These are phyloP conservation scores for Drosophila punjabiensis DNA, from an alignment of 1,140 invertebrate species.

Conservation along the genomic window DNA sequence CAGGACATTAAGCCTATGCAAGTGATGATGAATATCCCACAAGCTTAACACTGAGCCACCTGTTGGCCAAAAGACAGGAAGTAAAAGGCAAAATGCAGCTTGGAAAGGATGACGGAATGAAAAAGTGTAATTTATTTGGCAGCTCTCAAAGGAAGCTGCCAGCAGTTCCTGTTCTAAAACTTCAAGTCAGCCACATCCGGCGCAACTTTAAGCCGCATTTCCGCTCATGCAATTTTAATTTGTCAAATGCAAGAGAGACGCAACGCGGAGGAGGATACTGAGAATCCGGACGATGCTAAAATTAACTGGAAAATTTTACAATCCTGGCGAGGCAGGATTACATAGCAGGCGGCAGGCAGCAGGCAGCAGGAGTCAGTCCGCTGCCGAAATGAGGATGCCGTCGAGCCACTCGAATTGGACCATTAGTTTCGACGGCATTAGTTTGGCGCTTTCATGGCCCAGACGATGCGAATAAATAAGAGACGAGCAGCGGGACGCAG, in stretches of 20 bases:
- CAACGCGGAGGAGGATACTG: slow-evolving; percentile 4
- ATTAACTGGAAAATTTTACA: slow-evolving; percentile 83
- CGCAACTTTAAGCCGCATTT: slow-evolving; percentile 78
- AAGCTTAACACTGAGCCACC: slow-evolving; percentile 30
- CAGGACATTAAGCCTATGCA: slow-evolving; percentile 33
- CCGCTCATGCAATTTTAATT: slow-evolving; percentile 83
- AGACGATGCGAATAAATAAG: slow-evolving; percentile 74
- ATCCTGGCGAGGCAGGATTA: slow-evolving; percentile 60
- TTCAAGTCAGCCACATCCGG: slow-evolving; percentile 56
- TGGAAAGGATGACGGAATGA: neutral
- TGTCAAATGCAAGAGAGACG: slow-evolving; percentile 70
- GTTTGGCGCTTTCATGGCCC: slow-evolving; percentile 72
- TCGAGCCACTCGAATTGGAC: slow-evolving; percentile 83
- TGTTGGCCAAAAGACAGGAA: slow-evolving; percentile 15
- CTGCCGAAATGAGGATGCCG: slow-evolving; percentile 45
- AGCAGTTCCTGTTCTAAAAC: slow-evolving; percentile 33
- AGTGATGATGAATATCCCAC: slow-evolving; percentile 18
- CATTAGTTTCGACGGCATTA: slow-evolving; percentile 85
- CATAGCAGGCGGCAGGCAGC: slow-evolving; percentile 10
- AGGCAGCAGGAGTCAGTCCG: slow-evolving; percentile 20
- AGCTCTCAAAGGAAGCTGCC: slow-evolving; percentile 54
- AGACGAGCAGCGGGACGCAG: slow-evolving; percentile 55
- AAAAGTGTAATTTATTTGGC: slow-evolving; percentile 59
- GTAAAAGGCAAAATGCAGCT: neutral
- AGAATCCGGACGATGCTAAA: slow-evolving; percentile 53